phyloP scores from a whole-genome alignment of 2,888 invertebrate genomes.

The Mesochorus sp. region DNA sequence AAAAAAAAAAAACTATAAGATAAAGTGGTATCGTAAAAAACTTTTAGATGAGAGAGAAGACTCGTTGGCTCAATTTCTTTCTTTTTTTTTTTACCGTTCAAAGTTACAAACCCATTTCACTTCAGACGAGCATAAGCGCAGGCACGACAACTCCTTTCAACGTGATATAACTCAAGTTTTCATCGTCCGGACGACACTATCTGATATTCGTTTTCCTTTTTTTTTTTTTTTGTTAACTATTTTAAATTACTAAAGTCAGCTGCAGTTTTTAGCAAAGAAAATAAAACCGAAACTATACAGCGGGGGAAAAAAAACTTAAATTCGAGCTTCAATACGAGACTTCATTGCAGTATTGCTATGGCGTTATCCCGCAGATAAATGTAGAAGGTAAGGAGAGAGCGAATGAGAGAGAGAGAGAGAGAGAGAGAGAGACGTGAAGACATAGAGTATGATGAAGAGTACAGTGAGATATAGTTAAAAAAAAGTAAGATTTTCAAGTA shows the following conservation, averaged over 20 bases:
- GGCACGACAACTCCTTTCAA: not conserved
- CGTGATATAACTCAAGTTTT: slow-evolving; percentile 12
- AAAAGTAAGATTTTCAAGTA: slow-evolving; percentile 54
- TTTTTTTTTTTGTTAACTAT: too few relatives aligned
- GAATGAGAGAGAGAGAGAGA: not conserved
- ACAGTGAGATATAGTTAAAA: not conserved
- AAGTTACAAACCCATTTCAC: not conserved
- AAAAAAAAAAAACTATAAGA: too few relatives aligned
- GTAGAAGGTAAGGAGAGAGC: slow-evolving; percentile 38
- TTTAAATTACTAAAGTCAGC: slow-evolving; percentile 61
- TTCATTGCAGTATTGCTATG: not conserved
- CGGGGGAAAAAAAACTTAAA: slow-evolving; percentile 29
- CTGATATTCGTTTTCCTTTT: slow-evolving; percentile 48
- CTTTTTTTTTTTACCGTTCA: not conserved
- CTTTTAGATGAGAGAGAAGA: slow-evolving; percentile 5
- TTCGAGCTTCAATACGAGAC: slow-evolving; percentile 38
- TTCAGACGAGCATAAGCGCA: not conserved
- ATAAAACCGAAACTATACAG: slow-evolving; percentile 5
- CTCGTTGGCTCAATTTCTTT: not conserved
- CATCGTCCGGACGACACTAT: not conserved
- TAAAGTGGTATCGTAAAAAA: too few relatives aligned
- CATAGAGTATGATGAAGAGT: slow-evolving; percentile 31
- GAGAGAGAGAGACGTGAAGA: not conserved
- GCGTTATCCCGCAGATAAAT: slow-evolving; percentile 58
- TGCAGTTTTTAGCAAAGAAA: not conserved